These are phyloP conservation scores for Pomphorhynchus laevis DNA, from an alignment of 1,140 invertebrate genomes.

Conservation along the genomic window DNA sequence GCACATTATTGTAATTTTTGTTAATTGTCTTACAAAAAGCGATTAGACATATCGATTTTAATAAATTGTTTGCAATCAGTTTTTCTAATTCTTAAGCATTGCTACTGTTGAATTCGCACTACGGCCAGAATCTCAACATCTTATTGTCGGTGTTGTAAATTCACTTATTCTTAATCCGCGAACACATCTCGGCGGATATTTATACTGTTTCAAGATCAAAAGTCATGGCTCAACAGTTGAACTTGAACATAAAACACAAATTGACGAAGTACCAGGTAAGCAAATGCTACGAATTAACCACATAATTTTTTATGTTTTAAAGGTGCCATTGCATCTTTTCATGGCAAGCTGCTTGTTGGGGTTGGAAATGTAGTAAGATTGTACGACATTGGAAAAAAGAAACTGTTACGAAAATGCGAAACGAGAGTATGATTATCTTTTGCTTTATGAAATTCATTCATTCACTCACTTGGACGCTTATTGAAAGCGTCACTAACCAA, in stretches of 20 bases:
- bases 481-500: background rate
- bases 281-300: constrained; percentile 9
- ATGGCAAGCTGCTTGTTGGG: constrained; percentile 54
- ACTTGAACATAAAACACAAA: constrained; percentile 56
- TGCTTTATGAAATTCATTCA: background rate
- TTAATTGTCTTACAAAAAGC: too few relatives aligned
- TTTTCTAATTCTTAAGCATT: constrained; percentile 24
- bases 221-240: constrained; percentile 39
- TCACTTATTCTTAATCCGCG: constrained; percentile 55
- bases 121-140: constrained; percentile 33
- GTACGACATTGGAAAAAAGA: constrained; percentile 85
- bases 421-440: constrained; percentile 33
- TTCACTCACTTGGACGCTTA: background rate
- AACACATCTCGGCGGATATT: constrained; percentile 35
- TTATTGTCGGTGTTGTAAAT: constrained; percentile 47
- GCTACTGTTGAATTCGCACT: constrained; percentile 33
- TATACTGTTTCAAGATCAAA: constrained; percentile 40
- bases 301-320: constrained; percentile 23
- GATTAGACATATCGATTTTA: background rate
- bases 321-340: constrained; percentile 47
- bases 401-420: constrained; percentile 78
- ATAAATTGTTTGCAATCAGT: too few relatives aligned
- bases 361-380: constrained; percentile 56
- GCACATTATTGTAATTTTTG: too few relatives aligned
- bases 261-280: constrained; percentile 38